Evolutionary conservation across 2,888 invertebrate genomes (phyloP), one percentile per base, ranked within the genome.

Genomic region (Ischnus inquisitorius): DNA sequence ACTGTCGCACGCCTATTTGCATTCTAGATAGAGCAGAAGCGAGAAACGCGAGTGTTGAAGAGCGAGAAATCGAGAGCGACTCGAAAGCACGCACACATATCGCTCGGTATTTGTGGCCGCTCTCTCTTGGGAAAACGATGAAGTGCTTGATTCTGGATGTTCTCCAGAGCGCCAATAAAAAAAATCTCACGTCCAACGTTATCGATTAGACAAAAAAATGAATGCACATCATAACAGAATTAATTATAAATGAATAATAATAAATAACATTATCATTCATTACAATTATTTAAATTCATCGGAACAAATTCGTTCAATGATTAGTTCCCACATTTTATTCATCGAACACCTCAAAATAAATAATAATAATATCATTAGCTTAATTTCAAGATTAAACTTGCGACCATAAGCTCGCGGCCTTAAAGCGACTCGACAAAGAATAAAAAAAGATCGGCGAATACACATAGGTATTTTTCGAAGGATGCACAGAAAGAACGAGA

Each of bases 11-110:
- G 48, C 60, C 65, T 34, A 79, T 79, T 79, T 79, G 72, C 62
- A 79, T 79, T 54, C 48, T 65, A 65, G 72, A 65, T 72, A 72
- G 54, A 82, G 76, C 34, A 14, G 60, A 54, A 34, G 71, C 34
- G 72, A 74, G 60, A 78, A 69, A 54, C 68, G 74, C 57, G 82
- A 62, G 43, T 62, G 75, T 41, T 65, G n/a, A 48, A 57, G 81
- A 69, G 72, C 54, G 84, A 81, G 54, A 77, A 71, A 75, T 79
- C 75, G 60, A 69, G 83, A 80, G 78, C 62, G 51, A 62, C 28
- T 54, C 12, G 62, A 75, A 64, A 74, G 64, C 25, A 74, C 16
- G 51, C 34, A 74, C 16, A 64, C 34, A n/a, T 16, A 6, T 16
- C 12, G 34, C n/a, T 34, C 57, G 2, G 41, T 14, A 43, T 14